Base-by-base conservation (phyloP, 2,888 invertebrate species). In the Phlogophora meticulosa region DNA sequence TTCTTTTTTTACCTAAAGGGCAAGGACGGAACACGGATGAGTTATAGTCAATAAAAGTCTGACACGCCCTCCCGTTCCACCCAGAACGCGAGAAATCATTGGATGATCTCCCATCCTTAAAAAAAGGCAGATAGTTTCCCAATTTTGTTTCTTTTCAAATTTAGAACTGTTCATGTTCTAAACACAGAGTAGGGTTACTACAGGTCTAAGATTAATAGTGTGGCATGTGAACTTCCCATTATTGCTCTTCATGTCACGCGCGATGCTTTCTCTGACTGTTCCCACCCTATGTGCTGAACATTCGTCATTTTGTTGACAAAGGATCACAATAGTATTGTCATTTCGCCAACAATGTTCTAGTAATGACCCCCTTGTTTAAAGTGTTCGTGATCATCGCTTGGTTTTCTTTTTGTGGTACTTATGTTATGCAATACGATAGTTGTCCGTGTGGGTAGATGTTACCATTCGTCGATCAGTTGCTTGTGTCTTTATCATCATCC, bases 221-320 rank as follows among this genome's bases (percentile, higher is more conserved):
- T 10, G 38, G 66, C 76, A 76, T 76, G 75, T 76, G 61, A 76
- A 66, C 58, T 62, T 51, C 67, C 72, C 49, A 55, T 72, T 75
- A 76, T 72, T 56, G 76, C 76, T 59, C 20, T 38, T 46, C 51
- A 52, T 63, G 77, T 86, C 85, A 81, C 81, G 81, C 81, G 58
- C 57, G 40, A 51, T 60, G 81, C 85, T 87, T 87, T 86, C 86
- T 81, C 85, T 78, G 57, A 20, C 38, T 45, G 78, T 82, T 85
- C 81, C 76, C 85, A 84, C 78, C 84, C 82, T 66, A 66, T 64
- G 58, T 71, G 68, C 55, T 65, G 67, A 72, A 73, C 75, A 79
- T 78, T 63, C 66, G 72, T 78, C 81, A 81, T 60, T 81, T 58
- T 73, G 72, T 80, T 80, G 75, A 71, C 78, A 80, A 81, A 81